Percentiles rank a stretch among this genome's conserved stretches.
phyloP scores from a whole-genome alignment of 2,113 vertebrate genomes.

The Indicator indicator region DNA sequence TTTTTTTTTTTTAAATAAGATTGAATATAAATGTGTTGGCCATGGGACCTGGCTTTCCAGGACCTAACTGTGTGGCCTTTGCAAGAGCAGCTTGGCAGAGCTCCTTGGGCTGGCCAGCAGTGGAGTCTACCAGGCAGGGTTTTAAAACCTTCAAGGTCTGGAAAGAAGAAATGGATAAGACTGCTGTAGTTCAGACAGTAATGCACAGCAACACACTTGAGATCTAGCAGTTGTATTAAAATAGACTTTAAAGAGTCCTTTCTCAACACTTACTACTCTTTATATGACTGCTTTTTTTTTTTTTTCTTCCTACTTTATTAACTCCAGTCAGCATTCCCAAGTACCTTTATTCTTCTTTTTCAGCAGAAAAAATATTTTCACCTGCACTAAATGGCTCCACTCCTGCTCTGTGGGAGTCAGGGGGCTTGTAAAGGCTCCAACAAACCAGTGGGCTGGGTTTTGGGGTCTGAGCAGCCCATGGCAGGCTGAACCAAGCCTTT shows the following conservation, averaged over 20 bases:
- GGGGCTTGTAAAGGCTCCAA: neutral
- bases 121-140: neutral
- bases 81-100: accelerated
- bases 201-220: neutral
- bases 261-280: neutral
- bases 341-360: neutral
- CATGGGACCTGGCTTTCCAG: accelerated
- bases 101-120: neutral
- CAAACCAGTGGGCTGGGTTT: accelerated
- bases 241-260: neutral
- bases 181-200: neutral
- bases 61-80: accelerated
- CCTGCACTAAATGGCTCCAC: neutral
- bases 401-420: neutral
- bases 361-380: neutral
- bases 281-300: neutral
- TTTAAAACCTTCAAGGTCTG: neutral
- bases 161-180: neutral
- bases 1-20: neutral
- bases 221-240: neutral
- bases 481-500: neutral
- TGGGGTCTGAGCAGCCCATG: neutral
- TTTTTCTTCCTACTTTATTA: neutral
- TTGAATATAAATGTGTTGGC: neutral
- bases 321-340: neutral